phyloP scores from a whole-genome alignment of 2,113 vertebrate species.

The Platycercus adscitus region DNA sequence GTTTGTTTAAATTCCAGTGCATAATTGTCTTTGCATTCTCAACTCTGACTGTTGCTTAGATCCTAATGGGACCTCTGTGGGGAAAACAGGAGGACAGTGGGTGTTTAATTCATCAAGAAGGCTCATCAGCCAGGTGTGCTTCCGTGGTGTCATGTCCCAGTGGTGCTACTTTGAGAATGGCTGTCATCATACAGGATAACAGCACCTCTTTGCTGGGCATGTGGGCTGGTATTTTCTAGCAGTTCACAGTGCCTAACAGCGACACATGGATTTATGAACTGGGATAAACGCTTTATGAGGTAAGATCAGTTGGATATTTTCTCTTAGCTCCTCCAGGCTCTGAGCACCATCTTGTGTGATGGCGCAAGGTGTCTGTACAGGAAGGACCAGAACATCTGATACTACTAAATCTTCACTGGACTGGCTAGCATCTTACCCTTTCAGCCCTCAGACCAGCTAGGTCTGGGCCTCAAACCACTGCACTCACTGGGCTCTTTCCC shows the following conservation, averaged over 20 bases:
- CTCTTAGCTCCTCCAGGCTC: not conserved
- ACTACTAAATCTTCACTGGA: not conserved
- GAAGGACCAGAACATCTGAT: not conserved
- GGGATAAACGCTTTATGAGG: not conserved
- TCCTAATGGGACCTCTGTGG: slow-evolving; percentile 6
- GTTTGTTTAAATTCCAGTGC: slow-evolving; percentile 40
- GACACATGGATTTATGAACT: not conserved
- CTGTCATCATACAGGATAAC: not conserved
- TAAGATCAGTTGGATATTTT: not conserved
- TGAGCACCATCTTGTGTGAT: not conserved
- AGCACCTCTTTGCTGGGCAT: not conserved
- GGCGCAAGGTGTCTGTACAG: not conserved
- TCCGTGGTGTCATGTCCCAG: not conserved
- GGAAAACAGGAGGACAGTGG: not conserved
- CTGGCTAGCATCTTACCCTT: not conserved
- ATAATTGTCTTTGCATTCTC: not conserved
- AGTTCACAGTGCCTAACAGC: not conserved
- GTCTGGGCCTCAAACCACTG: not conserved
- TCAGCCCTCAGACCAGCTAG: not conserved
- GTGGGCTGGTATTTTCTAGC: not conserved
- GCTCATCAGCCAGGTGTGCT: slow-evolving; percentile 2
- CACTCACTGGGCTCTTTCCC: not conserved
- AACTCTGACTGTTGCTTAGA: not conserved
- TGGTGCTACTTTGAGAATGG: not conserved
- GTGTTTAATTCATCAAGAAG: not conserved